Base-by-base conservation (phyloP, 2,888 invertebrate genomes). In the Thymelicus sylvestris region DNA sequence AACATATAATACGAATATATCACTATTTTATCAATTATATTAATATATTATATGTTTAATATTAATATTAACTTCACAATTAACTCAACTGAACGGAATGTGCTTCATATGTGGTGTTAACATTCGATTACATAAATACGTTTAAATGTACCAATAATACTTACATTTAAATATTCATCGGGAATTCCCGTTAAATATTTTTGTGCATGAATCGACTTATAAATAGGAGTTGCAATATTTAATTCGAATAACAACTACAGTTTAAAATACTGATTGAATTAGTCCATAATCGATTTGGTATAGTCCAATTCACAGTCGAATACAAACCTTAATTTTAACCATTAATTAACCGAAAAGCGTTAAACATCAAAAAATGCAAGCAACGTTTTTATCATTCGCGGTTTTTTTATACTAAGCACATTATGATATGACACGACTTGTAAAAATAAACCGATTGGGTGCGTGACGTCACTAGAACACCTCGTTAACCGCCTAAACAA, bases 41-140 rank as follows among this genome's bases (percentile, higher is more conserved):
- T 80, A 57, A 57, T 57, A 38, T 57, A 10, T 5, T 6, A 38
- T 57, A 31, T 79, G 80, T 78, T 69, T 69, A 81, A 79, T 72
- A 82, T 82, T 84, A 83, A 82, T 80, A 83, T 82, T 82, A 82
- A 83, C 79, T 79, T 81, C 77, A 66, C 59, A 60, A 52, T 71
- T 71, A 71, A 66, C 24, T 83, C 84, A 85, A 86, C 78, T 89
- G 92, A 92, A 93, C 92, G 92, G 92, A 93, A 92, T 92, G 92
- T 92, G 92, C 91, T 85, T 82, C 78, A 83, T 86, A 88, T 82
- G 82, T 84, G 83, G 82, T 88, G 86, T 88, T 86, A 86, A 83
- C 83, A 85, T 86, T 78, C 72, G 73, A 76, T 75, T 74, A 78
- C 74, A 77, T 73, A 76, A 65, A 71, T 72, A 57, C 3, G 61